A percentile compares a stretch with the other conserved stretches of the same genome.
These are phyloP conservation scores for Copidosoma floridanum DNA, from an alignment of 1,140 invertebrate species.

Conservation along the genomic window DNA sequence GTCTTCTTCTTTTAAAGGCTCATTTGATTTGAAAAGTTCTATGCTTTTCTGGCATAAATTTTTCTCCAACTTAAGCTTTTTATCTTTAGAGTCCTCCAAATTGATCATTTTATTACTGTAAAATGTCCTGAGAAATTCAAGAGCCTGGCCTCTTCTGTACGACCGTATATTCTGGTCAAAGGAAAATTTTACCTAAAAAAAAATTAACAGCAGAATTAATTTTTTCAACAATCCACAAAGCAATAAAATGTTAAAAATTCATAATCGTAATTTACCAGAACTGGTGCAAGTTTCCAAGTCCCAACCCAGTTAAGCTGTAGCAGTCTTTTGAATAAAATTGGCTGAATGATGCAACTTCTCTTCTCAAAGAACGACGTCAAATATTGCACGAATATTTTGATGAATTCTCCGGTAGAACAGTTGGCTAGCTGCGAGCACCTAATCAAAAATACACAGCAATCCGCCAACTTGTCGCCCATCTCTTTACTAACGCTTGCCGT, in stretches of 20 bases:
- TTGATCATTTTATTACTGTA: slow-evolving; percentile 59
- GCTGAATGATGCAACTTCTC: slow-evolving; percentile 63
- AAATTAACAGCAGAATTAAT: too few species aligned
- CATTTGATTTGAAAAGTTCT: slow-evolving; percentile 28
- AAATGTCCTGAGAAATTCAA: slow-evolving; percentile 64
- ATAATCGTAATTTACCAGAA: slow-evolving; percentile 44
- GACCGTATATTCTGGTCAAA: slow-evolving; percentile 63
- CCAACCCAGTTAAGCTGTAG: slow-evolving; percentile 64
- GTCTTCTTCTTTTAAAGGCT: slow-evolving; percentile 27
- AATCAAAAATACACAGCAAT: slow-evolving; percentile 66
- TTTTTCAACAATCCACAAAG: not conserved
- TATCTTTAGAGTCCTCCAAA: slow-evolving; percentile 30
- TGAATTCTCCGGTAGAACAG: slow-evolving; percentile 44
- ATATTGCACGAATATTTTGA: slow-evolving; percentile 56
- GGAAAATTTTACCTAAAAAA: slow-evolving; percentile 55
- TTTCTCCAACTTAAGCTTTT: slow-evolving; percentile 44
- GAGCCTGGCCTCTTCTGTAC: slow-evolving; percentile 64
- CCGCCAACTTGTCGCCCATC: slow-evolving; percentile 65
- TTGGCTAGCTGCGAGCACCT: slow-evolving; percentile 58
- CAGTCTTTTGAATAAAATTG: slow-evolving; percentile 64
- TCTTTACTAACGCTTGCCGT: slow-evolving; percentile 66
- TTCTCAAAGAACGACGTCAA: slow-evolving; percentile 62
- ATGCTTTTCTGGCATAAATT: slow-evolving; percentile 43
- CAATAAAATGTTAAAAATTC: not conserved
- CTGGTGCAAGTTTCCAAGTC: slow-evolving; percentile 58